Conservation (phyloP, 2,888 invertebrate species). For the Autographa gamma region DNA sequence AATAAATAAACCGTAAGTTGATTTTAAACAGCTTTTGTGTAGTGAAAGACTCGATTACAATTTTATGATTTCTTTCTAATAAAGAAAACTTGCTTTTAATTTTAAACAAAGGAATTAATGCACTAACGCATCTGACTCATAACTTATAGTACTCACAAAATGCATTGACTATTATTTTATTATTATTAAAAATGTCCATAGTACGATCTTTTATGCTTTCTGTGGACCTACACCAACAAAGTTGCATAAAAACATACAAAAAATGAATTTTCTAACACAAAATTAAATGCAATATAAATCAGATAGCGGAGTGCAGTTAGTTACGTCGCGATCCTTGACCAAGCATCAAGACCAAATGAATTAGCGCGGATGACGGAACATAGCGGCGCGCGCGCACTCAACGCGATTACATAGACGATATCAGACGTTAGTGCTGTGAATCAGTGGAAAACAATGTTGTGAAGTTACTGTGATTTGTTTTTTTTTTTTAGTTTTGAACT, state of each 20-base stretch:
- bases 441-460: background rate
- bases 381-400: constrained; percentile 1
- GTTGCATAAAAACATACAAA: background rate
- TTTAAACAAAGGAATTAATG: too few relatives aligned
- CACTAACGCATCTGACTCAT: too few relatives aligned
- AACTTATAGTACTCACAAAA: too few relatives aligned
- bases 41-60: too few relatives aligned
- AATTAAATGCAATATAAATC: constrained; percentile 16
- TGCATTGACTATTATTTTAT: too few relatives aligned
- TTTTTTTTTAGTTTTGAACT: constrained; percentile 7
- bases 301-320: constrained; percentile 34
- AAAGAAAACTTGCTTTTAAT: too few relatives aligned
- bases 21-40: background rate
- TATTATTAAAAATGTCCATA: too few relatives aligned
- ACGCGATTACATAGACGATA: constrained; percentile 13
- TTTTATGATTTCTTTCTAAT: too few relatives aligned
- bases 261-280: constrained; percentile 28
- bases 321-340: constrained; percentile 44
- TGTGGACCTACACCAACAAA: background rate
- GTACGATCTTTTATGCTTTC: too few relatives aligned
- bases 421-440: constrained; percentile 16
- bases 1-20: background rate
- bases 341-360: constrained; percentile 45
- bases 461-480: constrained; percentile 1
- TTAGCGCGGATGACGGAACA: constrained; percentile 23